Conservation (phyloP, 2,888 invertebrate genomes). For the Heliothis peltigera region DNA sequence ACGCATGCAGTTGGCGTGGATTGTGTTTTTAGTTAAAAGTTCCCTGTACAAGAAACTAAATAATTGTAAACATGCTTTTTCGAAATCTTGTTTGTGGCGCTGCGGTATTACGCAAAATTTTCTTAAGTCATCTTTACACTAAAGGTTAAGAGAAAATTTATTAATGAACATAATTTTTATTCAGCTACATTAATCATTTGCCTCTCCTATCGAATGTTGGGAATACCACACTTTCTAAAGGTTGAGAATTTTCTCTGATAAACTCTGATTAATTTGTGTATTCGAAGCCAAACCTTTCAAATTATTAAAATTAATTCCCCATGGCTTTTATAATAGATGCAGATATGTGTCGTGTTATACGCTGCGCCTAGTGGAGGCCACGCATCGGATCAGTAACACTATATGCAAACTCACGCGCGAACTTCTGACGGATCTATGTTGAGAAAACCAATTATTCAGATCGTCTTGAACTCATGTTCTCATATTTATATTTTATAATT, state of each 20-base stretch:
- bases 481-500: constrained; percentile 31
- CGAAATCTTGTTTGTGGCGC: too few species aligned
- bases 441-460: constrained; percentile 23
- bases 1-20: neutral
- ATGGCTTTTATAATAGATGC: constrained; percentile 27
- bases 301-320: constrained; percentile 34
- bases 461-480: neutral
- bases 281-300: constrained; percentile 26
- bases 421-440: neutral
- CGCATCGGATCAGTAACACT: constrained; percentile 26
- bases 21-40: neutral
- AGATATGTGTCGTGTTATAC: constrained; percentile 40
- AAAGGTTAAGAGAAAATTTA: neutral
- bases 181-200: neutral
- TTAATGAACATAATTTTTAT: neutral
- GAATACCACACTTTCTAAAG: constrained; percentile 16
- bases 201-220: neutral
- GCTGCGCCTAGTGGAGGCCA: constrained; percentile 31
- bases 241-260: constrained; percentile 8
- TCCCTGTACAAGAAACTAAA: too few species aligned
- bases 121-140: too few species aligned
- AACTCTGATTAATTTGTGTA: constrained; percentile 9
- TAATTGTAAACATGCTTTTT: neutral
- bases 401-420: constrained; percentile 47
- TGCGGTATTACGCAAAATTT: too few species aligned